phyloP scores from a whole-genome alignment of 2,797 vertebrate species.

The Phyllotis vaccarum region DNA sequence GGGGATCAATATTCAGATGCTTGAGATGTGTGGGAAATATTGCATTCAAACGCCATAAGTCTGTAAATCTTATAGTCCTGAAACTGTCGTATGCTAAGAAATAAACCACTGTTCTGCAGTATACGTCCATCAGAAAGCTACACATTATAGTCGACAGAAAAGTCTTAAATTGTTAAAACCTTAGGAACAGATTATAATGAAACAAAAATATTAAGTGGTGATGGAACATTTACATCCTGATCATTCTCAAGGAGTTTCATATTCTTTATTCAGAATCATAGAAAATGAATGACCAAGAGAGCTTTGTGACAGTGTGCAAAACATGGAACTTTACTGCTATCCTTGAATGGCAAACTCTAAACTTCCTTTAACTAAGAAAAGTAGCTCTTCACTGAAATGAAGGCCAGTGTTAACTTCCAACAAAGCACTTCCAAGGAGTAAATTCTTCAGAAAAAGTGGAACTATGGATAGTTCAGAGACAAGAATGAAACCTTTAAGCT shows the following conservation, averaged over 20 bases:
- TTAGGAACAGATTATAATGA: background rate
- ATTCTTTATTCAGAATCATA: background rate
- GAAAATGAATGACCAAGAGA: background rate
- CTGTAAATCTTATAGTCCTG: background rate
- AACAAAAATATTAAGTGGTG: background rate
- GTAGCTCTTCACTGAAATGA: background rate
- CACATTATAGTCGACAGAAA: background rate
- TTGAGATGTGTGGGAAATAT: background rate
- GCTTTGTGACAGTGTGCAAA: background rate
- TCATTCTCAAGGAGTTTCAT: background rate
- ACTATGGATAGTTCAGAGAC: background rate
- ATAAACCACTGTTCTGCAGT: background rate
- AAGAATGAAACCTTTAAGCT: background rate
- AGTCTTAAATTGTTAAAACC: constrained; percentile 26
- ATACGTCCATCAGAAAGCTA: background rate
- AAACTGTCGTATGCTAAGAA: background rate
- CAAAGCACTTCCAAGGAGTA: background rate
- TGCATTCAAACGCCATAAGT: background rate
- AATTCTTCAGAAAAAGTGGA: background rate
- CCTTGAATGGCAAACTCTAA: background rate
- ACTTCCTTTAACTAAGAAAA: background rate
- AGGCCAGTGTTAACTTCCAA: background rate
- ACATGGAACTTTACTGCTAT: background rate
- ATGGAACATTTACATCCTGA: background rate
- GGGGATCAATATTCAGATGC: background rate